phyloP scores from a whole-genome alignment of 37 sponge, comb jelly and placozoan species.

The Petrosia ficiformis region DNA sequence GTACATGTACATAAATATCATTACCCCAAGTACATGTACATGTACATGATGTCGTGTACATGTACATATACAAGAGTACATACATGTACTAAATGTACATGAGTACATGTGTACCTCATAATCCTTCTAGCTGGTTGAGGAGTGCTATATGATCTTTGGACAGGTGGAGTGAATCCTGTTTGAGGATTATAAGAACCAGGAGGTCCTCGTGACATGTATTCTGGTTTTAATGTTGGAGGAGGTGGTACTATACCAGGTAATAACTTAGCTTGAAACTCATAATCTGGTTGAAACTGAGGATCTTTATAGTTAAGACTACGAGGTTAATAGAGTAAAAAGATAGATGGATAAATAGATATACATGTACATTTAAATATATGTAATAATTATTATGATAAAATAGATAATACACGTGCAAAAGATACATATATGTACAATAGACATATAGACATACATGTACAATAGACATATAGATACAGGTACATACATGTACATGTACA shows the following conservation, averaged over 20 bases:
- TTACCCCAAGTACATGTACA: neutral
- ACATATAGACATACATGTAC: too few relatives aligned
- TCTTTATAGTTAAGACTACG: conserved; percentile 63
- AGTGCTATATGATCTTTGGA: too few relatives aligned
- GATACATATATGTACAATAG: too few relatives aligned
- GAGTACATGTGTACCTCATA: too few relatives aligned
- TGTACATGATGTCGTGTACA: neutral
- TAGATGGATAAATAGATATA: too few relatives aligned
- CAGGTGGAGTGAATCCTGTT: conserved; percentile 22
- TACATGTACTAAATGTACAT: neutral
- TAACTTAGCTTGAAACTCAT: conserved; percentile 67
- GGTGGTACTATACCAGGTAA: conserved; percentile 52
- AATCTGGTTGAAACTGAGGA: conserved; percentile 60
- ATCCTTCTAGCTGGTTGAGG: too few relatives aligned
- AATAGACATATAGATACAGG: too few relatives aligned
- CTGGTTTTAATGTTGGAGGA: conserved; percentile 18
- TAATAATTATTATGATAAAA: too few relatives aligned
- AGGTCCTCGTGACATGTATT: neutral
- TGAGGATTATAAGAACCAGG: conserved; percentile 13
- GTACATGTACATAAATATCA: neutral
- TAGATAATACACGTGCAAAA: too few relatives aligned
- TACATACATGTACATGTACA: too few relatives aligned
- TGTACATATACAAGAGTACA: neutral
- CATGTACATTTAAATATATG: too few relatives aligned
- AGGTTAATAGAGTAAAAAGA: too few relatives aligned